Percentiles rank a stretch among this genome's conserved stretches.
These are phyloP conservation scores for Trichacis sp. DNA, from an alignment of 2,888 invertebrate species.

Conservation along the genomic window DNA sequence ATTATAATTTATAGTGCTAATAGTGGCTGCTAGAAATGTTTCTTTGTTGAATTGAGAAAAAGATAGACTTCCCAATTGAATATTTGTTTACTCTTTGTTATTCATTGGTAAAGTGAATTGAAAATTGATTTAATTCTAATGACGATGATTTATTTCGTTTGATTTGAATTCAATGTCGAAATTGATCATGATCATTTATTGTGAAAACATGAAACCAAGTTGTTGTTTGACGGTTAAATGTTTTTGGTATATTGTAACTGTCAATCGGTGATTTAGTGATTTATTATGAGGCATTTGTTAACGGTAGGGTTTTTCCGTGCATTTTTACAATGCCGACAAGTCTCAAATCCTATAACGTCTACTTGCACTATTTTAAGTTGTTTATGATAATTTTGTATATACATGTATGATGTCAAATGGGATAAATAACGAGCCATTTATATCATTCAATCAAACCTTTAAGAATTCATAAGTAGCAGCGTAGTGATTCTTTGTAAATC, in stretches of 20 bases:
- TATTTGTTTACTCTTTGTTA: conserved; percentile 23
- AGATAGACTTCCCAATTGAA: conserved; percentile 22
- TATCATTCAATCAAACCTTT: conserved; percentile 54
- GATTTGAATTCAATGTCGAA: too few species aligned
- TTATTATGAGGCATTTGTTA: conserved; percentile 54
- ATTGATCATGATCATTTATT: conserved; percentile 49
- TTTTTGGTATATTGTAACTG: too few species aligned
- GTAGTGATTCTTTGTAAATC: conserved; percentile 65
- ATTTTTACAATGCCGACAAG: conserved; percentile 29
- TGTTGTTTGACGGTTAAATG: too few species aligned
- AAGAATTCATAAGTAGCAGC: conserved; percentile 58
- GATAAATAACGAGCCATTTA: conserved; percentile 50
- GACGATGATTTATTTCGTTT: too few species aligned
- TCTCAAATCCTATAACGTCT: conserved; percentile 29
- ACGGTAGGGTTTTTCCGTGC: conserved; percentile 35
- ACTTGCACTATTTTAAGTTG: conserved; percentile 52
- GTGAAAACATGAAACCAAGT: too few species aligned
- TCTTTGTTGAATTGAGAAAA: conserved; percentile 23
- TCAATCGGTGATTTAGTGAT: too few species aligned
- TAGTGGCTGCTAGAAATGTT: conserved; percentile 36
- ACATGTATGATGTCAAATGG: conserved; percentile 30
- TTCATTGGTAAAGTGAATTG: conserved; percentile 32
- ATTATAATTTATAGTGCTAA: conserved; percentile 26
- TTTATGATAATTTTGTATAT: conserved; percentile 54
- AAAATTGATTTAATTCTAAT: conserved; percentile 44